phyloP scores from a whole-genome alignment of 2,888 invertebrate genomes.

The Caenorhabditis imperialis region DNA sequence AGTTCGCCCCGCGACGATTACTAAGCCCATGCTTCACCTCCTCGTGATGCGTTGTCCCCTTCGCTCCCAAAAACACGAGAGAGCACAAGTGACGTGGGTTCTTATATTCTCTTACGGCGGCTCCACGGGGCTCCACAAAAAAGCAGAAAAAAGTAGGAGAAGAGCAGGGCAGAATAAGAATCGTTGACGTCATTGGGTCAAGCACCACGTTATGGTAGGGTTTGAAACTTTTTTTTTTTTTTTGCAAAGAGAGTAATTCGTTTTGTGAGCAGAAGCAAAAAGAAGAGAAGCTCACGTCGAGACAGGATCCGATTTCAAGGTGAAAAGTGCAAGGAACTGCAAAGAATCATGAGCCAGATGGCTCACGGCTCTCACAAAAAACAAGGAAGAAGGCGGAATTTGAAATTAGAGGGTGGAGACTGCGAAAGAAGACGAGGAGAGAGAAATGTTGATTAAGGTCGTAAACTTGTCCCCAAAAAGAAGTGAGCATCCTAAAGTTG shows the following conservation, averaged over 20 bases:
- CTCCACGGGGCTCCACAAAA: too few relatives aligned
- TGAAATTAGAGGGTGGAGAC: constrained; percentile 31
- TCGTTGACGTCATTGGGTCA: constrained; percentile 51
- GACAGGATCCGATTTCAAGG: constrained; percentile 31
- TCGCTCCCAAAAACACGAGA: constrained; percentile 34
- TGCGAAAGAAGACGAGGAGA: constrained; percentile 17
- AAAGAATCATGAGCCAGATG: constrained; percentile 13
- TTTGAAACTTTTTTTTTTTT: constrained; percentile 18
- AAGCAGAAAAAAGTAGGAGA: neutral
- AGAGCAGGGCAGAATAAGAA: constrained; percentile 44
- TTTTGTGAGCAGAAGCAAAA: too few relatives aligned
- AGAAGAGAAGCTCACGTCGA: constrained; percentile 1
- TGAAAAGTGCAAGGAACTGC: constrained; percentile 36
- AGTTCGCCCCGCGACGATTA: constrained; percentile 31
- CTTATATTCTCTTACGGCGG: constrained; percentile 14
- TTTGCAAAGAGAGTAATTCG: too few relatives aligned
- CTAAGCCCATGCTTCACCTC: constrained; percentile 41
- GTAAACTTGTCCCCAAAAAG: too few relatives aligned
- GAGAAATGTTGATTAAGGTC: constrained; percentile 10
- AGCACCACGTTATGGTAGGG: constrained; percentile 10
- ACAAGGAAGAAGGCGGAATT: constrained; percentile 35
- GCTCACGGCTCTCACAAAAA: too few relatives aligned
- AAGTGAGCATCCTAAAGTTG: too few relatives aligned
- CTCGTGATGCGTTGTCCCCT: constrained; percentile 48
- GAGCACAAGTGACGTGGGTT: constrained; percentile 42